phyloP scores from a whole-genome alignment of 2,888 invertebrate genomes.

The Schizotus pectinicornis region DNA sequence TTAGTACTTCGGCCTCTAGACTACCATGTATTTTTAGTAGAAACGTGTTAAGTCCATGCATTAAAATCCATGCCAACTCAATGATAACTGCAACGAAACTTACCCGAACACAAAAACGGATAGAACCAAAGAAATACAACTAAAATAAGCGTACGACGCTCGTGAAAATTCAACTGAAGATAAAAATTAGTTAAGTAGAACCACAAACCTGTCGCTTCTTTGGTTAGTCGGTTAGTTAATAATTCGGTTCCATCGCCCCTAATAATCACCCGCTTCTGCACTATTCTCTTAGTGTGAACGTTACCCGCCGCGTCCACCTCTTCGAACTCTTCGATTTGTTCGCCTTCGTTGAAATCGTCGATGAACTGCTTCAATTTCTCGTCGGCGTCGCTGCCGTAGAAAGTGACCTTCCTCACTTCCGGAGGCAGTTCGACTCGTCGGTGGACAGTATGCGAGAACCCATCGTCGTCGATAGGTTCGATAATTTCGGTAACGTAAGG shows the following conservation, averaged over 20 bases:
- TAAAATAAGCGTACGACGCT: neutral
- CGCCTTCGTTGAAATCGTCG: constrained; percentile 61
- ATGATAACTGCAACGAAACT: constrained; percentile 42
- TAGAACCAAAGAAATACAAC: neutral
- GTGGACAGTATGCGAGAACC: constrained; percentile 60
- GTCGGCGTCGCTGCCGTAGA: constrained; percentile 62
- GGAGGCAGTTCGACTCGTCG: constrained; percentile 61
- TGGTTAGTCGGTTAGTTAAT: constrained; percentile 30
- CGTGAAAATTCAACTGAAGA: too few relatives aligned
- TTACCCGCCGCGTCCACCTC: constrained; percentile 63
- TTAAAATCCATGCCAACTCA: constrained; percentile 34
- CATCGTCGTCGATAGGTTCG: constrained; percentile 57
- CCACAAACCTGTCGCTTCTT: constrained; percentile 47
- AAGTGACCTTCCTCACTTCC: constrained; percentile 61
- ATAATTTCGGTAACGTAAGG: constrained; percentile 61
- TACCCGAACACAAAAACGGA: constrained; percentile 32
- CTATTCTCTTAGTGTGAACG: constrained; percentile 60
- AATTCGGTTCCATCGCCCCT: constrained; percentile 42
- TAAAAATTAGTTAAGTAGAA: constrained; percentile 2
- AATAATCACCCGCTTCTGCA: constrained; percentile 60
- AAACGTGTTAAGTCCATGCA: constrained; percentile 23
- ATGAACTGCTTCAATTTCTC: constrained; percentile 61
- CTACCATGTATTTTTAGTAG: neutral
- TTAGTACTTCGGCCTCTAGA: too few relatives aligned
- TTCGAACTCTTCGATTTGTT: constrained; percentile 61